Evolutionary conservation across 2,797 vertebrate species (phyloP), one percentile per base, ranked within the genome.

Genomic region (Propithecus perrieri): DNA sequence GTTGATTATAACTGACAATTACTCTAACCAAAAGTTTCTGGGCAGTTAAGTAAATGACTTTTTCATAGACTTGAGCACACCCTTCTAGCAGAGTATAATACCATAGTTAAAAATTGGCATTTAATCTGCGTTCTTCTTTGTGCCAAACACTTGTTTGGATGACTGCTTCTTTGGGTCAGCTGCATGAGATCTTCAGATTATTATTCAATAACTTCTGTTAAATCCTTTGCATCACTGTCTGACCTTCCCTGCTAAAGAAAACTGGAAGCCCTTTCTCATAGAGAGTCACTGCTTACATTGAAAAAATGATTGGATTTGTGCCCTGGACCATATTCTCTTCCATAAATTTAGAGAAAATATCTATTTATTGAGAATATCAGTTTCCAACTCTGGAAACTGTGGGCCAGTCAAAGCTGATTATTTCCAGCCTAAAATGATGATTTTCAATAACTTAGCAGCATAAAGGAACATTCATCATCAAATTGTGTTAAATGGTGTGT

Each of bases 361-460:
- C 81, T 98, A 41, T 98, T 98, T 98, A 97, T 80, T 94, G 95
- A 98, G 94, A 97, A 96, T 97, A 97, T 97, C 94, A 92, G 63
- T 97, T 98, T 96, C 81, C 78, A 97, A 91, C 65, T 89, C 92
- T 97, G 94, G 75, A 96, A 97, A 94, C 12, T 84, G 59, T 97
- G 83, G 92, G 92, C 98, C 97, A 96, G 76, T 96, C 67, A 97
- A 97, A 97, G 48, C 91, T 97, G 97, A 98, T 98, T 97, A 97
- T 97, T 97, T 83, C 65, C 75, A 94, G 67, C 59, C 65, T 71
- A 85, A 87, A 97, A 95, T 53, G 94, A 96, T 81, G 94, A 85
- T 95, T 98, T 97, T 97, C 96, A 98, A 97, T 98, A 98, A 97
- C 89, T 97, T 89, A 88, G 85, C 81, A 92, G 95, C 59, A 71